Conservation (phyloP, 2,113 vertebrate species). For the Suncus etruscus region DNA sequence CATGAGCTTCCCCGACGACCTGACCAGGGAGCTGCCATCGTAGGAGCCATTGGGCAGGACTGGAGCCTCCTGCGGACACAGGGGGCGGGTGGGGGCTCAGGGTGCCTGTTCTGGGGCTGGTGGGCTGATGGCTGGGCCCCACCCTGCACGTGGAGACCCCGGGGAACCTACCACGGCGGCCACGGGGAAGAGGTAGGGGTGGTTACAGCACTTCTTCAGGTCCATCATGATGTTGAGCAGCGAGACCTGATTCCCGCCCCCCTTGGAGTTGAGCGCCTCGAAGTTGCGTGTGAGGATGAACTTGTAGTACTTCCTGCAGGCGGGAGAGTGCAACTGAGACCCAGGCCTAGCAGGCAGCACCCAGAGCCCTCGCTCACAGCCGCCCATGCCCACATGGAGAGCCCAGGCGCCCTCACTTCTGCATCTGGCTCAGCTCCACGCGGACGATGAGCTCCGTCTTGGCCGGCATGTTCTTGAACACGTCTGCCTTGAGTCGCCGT, state of each 20-base stretch:
- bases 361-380: neutral
- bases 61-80: slow-evolving; percentile 93
- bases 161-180: slow-evolving; percentile 88
- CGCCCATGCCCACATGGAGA: too few species aligned
- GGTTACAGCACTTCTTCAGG: slow-evolving; percentile 99
- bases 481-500: slow-evolving; percentile 95
- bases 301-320: slow-evolving; percentile 98
- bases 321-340: neutral
- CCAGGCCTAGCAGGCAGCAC: neutral
- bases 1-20: slow-evolving; percentile 98
- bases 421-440: slow-evolving; percentile 99
- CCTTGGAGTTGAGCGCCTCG: slow-evolving; percentile 98
- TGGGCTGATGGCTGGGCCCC: too few species aligned
- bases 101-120: neutral
- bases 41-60: slow-evolving; percentile 98
- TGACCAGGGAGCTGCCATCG: slow-evolving; percentile 95
- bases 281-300: slow-evolving; percentile 98
- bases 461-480: slow-evolving; percentile 99
- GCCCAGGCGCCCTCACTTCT: slow-evolving; percentile 91
- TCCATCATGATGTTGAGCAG: slow-evolving; percentile 99
- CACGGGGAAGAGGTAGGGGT: slow-evolving; percentile 97
- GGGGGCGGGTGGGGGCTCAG: neutral
- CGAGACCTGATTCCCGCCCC: slow-evolving; percentile 98
- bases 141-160: too few species aligned
- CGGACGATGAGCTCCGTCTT: slow-evolving; percentile 98